Base-by-base conservation (phyloP, 2,888 invertebrate genomes). In the Parnassius apollo region DNA sequence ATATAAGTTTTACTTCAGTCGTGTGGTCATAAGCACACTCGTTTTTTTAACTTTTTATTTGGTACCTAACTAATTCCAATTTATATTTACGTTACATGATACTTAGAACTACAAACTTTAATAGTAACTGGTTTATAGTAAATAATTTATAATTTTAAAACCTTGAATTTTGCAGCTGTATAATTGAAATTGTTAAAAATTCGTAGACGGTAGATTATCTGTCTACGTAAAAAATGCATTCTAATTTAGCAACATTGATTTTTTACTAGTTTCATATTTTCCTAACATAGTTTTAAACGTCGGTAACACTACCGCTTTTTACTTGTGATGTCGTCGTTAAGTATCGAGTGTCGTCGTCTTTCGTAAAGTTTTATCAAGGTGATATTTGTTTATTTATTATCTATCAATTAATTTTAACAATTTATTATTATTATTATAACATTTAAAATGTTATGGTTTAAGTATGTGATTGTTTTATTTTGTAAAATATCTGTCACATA, bases 341-440 rank as follows among this genome's bases (percentile, higher is more conserved):
- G 82, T 85, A 83, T 88, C 86, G 85, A 87, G 87, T 86, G 85
- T 88, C 89, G 83, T 83, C 88, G 85, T 87, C 87, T 91, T 90
- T 90, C 89, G 75, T 88, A 90, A 89, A 88, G 86, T 85, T 89
- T 85, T 88, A 87, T 85, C 86, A 85, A 90, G 91, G 91, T 91
- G 86, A 79, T 80, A 62, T 68, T 68, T 66, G 68, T 67, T 73
- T 68, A 66, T 71, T 73, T 57, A 64, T 46, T 59, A 52, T 42
- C 25, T 57, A 18, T 52, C 44, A 35, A 35, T 44, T 51, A 51
- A n/a, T 35, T 22, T 42, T 8, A 13, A 53, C 22, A 2, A 12
- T 45, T 46, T 52, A 12, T 54, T 58, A 57, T 25, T 63, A 57
- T 49, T 53, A 35, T 35, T 35, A 2, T 3, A 7, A 7, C 35